Conservation (phyloP, 2,113 vertebrate species). For the Tenebrosternarchus preto region DNA sequence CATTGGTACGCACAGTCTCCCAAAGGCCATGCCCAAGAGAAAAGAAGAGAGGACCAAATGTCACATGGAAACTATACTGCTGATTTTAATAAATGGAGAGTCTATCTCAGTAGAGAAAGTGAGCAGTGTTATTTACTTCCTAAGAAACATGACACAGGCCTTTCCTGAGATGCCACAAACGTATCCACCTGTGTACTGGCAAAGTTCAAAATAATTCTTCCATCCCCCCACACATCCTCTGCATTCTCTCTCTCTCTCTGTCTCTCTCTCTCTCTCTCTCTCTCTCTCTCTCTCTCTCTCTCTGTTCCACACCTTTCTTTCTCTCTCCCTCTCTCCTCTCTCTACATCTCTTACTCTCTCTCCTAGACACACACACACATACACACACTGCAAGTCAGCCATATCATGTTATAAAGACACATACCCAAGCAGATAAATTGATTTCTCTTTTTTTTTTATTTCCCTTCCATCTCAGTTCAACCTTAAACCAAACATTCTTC, state of each 20-base stretch:
- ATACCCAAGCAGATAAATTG: conserved; percentile 48
- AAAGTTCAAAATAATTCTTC: too few relatives aligned
- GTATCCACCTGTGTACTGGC: too few relatives aligned
- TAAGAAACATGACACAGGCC: conserved; percentile 16
- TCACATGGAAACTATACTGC: neutral
- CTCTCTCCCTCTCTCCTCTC: neutral
- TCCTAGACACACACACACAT: too few relatives aligned
- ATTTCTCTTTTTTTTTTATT: conserved; percentile 33
- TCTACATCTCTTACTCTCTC: conserved; percentile 7
- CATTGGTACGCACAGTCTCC: neutral
- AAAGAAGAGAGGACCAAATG: neutral
- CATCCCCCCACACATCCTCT: too few relatives aligned
- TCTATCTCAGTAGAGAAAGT: neutral
- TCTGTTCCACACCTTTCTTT: conserved; percentile 35
- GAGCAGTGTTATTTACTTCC: conserved; percentile 8
- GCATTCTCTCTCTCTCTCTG: too few relatives aligned
- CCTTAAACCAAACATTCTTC: conserved; percentile 37
- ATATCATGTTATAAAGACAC: conserved; percentile 37
- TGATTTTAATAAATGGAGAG: conserved; percentile 34
- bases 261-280: too few relatives aligned
- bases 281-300: neutral
- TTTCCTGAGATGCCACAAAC: conserved; percentile 11
- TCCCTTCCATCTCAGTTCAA: conserved; percentile 26
- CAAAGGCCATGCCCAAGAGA: neutral
- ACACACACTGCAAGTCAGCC: neutral